phyloP scores from a whole-genome alignment of 2,113 vertebrate genomes.

The Mustela nigripes region DNA sequence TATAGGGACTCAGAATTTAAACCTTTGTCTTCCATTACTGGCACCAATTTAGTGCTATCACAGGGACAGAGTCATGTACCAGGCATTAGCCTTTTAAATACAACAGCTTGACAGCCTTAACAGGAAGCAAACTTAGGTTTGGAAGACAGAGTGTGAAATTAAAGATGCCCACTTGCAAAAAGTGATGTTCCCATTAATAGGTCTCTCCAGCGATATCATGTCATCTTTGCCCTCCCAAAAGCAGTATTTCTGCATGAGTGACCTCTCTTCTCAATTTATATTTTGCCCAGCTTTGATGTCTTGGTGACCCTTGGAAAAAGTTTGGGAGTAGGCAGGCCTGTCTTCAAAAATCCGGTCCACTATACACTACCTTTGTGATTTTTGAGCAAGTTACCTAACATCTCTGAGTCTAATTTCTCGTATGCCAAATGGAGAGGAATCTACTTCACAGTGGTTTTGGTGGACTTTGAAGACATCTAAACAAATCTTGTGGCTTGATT shows the following conservation, averaged over 20 bases:
- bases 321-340: neutral
- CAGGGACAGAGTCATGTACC: conserved; percentile 17
- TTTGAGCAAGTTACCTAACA: conserved; percentile 11
- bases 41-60: conserved; percentile 17
- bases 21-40: conserved; percentile 33
- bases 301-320: conserved; percentile 41
- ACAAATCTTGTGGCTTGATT: conserved; percentile 31
- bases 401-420: conserved; percentile 34
- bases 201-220: conserved; percentile 28
- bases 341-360: conserved; percentile 6
- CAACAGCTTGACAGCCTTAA: conserved; percentile 61
- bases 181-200: conserved; percentile 35
- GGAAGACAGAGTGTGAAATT: conserved; percentile 39
- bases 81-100: conserved; percentile 58
- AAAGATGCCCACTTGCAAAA: conserved; percentile 63
- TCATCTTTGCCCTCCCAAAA: conserved; percentile 58
- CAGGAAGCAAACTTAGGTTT: conserved; percentile 70
- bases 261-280: conserved; percentile 43
- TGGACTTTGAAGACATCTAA: neutral
- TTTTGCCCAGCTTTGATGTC: conserved; percentile 61
- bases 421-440: conserved; percentile 10
- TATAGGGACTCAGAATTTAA: conserved; percentile 37
- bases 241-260: conserved; percentile 35
- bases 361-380: conserved; percentile 39
- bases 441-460: neutral